Conservation (phyloP, 2,797 vertebrate species). For the Myotis daubentonii region DNA sequence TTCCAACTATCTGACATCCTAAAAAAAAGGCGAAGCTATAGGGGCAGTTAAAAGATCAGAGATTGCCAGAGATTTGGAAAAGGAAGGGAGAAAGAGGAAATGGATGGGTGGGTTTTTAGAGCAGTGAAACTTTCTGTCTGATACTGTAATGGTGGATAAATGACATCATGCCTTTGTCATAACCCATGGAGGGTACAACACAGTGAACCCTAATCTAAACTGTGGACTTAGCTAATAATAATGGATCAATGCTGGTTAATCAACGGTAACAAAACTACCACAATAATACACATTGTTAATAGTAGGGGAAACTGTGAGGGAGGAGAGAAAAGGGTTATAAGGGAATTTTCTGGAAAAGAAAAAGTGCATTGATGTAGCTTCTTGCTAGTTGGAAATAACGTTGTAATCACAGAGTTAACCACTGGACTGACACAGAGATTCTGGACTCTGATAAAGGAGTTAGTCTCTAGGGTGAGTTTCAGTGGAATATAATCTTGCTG, state of each 20-base stretch:
- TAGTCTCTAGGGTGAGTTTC: neutral
- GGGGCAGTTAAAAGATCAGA: neutral
- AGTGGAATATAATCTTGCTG: neutral
- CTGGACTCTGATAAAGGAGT: neutral
- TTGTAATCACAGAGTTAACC: neutral
- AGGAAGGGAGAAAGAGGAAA: rapidly evolving
- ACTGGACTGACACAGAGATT: neutral
- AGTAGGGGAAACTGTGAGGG: neutral
- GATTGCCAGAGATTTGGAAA: neutral
- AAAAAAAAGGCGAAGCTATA: neutral
- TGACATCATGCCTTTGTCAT: neutral
- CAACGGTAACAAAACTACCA: neutral
- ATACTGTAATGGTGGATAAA: neutral
- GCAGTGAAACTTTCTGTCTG: neutral
- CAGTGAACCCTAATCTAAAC: neutral
- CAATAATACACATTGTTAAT: neutral
- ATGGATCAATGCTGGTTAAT: neutral
- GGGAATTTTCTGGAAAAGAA: neutral
- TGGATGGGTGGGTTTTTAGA: neutral
- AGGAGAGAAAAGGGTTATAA: neutral
- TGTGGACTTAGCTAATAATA: neutral
- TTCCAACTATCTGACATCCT: neutral
- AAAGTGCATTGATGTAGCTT: neutral
- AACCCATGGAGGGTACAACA: neutral
- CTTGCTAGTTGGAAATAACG: neutral